These are phyloP conservation scores for Megalurothrips usitatus DNA, from an alignment of 2,888 invertebrate species.

Conservation along the genomic window DNA sequence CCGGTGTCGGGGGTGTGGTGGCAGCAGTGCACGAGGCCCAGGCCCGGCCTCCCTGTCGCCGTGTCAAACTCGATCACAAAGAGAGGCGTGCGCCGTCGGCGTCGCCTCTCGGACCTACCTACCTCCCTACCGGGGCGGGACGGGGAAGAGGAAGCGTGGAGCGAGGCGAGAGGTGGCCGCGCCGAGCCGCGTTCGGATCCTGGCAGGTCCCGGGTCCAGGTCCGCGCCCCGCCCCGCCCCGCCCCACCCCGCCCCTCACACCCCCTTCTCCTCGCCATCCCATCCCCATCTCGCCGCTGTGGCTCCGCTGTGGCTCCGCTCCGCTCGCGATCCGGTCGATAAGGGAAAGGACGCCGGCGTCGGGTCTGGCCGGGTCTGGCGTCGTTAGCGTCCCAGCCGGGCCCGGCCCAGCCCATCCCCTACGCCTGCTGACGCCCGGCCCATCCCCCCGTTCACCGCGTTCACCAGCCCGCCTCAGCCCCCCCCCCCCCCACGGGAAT, in stretches of 20 bases:
- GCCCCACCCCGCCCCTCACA: background rate
- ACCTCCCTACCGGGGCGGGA: too few species aligned
- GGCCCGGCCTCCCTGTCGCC: too few species aligned
- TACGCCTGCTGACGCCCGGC: background rate
- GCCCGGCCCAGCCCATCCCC: background rate
- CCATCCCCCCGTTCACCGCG: background rate
- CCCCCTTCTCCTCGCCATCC: background rate
- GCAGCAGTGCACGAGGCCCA: too few species aligned
- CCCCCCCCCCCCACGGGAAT: too few species aligned
- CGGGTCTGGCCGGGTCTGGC: background rate
- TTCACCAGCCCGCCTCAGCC: too few species aligned
- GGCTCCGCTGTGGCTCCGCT: background rate
- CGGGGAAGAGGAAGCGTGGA: background rate
- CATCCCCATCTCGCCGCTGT: too few species aligned
- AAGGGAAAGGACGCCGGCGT: background rate
- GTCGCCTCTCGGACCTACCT: background rate
- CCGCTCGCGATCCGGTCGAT: constrained; percentile 16
- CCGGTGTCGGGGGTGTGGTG: too few species aligned
- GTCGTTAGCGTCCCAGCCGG: constrained; percentile 10
- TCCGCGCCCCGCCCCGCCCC: background rate
- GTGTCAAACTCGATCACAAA: too few species aligned
- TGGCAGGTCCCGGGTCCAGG: background rate
- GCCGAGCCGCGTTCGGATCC: too few species aligned
- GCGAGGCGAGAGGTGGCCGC: too few species aligned
- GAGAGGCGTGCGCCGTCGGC: constrained; percentile 3